These are phyloP conservation scores for Synaphobranchus kaupii DNA, from an alignment of 2,797 vertebrate genomes.

Conservation along the genomic window DNA sequence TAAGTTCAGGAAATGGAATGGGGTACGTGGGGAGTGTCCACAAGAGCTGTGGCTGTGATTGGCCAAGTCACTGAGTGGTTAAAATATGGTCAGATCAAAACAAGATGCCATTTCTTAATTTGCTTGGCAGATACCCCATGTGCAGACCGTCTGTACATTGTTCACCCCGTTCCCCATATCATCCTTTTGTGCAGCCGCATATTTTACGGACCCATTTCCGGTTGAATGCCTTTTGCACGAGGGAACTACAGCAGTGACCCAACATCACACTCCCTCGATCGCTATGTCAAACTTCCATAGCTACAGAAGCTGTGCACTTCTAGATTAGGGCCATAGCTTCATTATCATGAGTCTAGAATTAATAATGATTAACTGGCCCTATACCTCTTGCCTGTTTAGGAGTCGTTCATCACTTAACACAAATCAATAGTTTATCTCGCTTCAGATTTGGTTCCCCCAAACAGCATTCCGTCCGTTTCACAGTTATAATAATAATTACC, in stretches of 20 bases:
- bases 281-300: background rate
- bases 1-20: background rate
- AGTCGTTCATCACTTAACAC: background rate
- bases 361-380: background rate
- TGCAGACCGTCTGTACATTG: background rate
- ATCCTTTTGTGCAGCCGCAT: background rate
- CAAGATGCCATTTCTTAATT: background rate
- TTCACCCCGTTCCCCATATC: background rate
- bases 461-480: background rate
- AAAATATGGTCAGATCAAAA: background rate
- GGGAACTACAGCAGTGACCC: background rate
- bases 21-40: background rate
- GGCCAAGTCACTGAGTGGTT: background rate
- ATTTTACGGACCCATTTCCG: background rate
- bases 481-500: conserved; percentile 2
- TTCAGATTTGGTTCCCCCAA: background rate
- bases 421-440: conserved; percentile 9
- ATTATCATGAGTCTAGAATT: conserved; percentile 13
- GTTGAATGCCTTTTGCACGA: background rate
- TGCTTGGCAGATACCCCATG: background rate
- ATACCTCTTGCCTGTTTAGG: background rate
- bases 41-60: background rate
- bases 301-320: background rate
- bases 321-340: background rate
- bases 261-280: background rate